These are phyloP conservation scores for Eueremaeus valkanovi DNA, from an alignment of 2,888 invertebrate genomes.

Conservation along the genomic window DNA sequence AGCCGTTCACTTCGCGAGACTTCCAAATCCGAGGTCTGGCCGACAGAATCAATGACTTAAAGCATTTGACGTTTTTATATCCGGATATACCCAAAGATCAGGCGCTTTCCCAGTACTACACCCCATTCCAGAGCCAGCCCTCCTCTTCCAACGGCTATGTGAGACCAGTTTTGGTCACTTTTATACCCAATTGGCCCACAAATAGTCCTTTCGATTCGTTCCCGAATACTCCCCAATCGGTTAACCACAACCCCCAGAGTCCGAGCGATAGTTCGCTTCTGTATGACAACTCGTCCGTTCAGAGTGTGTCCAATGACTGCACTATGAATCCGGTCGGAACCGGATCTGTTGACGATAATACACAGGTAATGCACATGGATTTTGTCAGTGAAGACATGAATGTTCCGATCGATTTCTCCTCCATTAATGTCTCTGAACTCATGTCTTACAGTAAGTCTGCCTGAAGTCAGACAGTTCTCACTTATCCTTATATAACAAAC, in stretches of 20 bases:
- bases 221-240: too few relatives aligned
- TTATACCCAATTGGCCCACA: slow-evolving; percentile 62
- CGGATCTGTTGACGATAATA: slow-evolving; percentile 34
- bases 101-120: slow-evolving; percentile 86
- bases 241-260: too few relatives aligned
- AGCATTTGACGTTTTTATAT: slow-evolving; percentile 72
- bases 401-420: slow-evolving; percentile 46
- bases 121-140: slow-evolving; percentile 58
- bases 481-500: too few relatives aligned
- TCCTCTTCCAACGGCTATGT: slow-evolving; percentile 76
- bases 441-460: slow-evolving; percentile 36
- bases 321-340: too few relatives aligned
- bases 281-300: too few relatives aligned
- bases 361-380: slow-evolving; percentile 43
- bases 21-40: slow-evolving; percentile 84
- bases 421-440: slow-evolving; percentile 47
- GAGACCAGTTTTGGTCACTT: slow-evolving; percentile 74
- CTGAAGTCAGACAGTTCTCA: too few relatives aligned
- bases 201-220: not conserved
- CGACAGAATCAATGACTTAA: slow-evolving; percentile 82
- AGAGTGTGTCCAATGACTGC: too few relatives aligned
- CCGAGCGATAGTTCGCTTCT: too few relatives aligned
- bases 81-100: slow-evolving; percentile 80
- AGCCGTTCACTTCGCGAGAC: slow-evolving; percentile 92
- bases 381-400: slow-evolving; percentile 43